phyloP scores from a whole-genome alignment of 2,113 vertebrate genomes.

The Prietella phreatophila region DNA sequence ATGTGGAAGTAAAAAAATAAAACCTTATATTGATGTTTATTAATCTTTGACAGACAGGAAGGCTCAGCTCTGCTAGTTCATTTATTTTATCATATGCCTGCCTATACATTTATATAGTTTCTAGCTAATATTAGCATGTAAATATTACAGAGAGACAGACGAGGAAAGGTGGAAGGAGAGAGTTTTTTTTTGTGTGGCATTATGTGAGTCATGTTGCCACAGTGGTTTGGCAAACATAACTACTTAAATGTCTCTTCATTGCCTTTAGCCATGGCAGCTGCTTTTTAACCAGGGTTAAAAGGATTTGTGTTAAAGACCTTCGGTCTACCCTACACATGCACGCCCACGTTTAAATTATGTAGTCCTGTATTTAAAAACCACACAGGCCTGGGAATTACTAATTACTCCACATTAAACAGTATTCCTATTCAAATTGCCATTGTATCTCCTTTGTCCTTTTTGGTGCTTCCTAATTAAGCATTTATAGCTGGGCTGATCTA shows the following conservation, averaged over 20 bases:
- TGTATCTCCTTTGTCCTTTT: slow-evolving; percentile 37
- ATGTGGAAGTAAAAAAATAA: neutral
- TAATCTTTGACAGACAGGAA: neutral
- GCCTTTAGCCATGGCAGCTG: slow-evolving; percentile 35
- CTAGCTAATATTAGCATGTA: neutral
- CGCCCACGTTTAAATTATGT: slow-evolving; percentile 11
- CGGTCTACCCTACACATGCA: slow-evolving; percentile 26
- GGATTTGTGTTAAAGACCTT: slow-evolving; percentile 30
- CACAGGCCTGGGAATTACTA: slow-evolving; percentile 38
- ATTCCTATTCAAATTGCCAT: slow-evolving; percentile 43
- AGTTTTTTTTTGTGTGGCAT: slow-evolving; percentile 54
- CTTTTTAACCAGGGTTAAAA: slow-evolving; percentile 39
- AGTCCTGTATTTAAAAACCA: slow-evolving; percentile 17
- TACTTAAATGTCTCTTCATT: slow-evolving; percentile 66
- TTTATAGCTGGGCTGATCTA: slow-evolving; percentile 25
- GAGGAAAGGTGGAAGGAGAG: slow-evolving; percentile 46
- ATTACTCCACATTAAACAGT: slow-evolving; percentile 38
- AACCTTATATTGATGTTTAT: neutral
- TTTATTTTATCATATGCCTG: neutral
- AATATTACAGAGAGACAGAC: slow-evolving; percentile 59
- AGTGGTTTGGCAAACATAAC: slow-evolving; percentile 69
- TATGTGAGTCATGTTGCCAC: slow-evolving; percentile 69
- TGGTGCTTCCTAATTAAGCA: slow-evolving; percentile 41
- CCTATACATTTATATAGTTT: neutral
- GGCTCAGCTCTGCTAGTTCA: neutral